Percentiles rank a stretch among this genome's conserved stretches.
phyloP scores from a whole-genome alignment of 2,797 vertebrate species.

The Denticeps clupeoides region DNA sequence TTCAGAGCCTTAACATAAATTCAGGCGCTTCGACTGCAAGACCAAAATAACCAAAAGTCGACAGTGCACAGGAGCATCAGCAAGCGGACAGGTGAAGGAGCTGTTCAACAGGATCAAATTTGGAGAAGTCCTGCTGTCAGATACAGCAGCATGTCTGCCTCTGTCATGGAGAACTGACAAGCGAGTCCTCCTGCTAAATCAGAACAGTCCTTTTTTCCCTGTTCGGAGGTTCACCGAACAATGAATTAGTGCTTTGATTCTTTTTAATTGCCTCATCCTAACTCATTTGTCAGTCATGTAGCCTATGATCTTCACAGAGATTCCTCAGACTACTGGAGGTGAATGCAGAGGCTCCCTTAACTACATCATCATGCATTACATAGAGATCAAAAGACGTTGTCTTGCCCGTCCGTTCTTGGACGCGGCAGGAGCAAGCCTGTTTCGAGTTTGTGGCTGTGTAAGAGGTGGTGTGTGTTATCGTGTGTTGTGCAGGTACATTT shows the following conservation, averaged over 20 bases:
- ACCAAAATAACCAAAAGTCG: too few relatives aligned
- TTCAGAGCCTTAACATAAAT: conserved; percentile 39
- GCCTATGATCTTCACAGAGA: conserved; percentile 12
- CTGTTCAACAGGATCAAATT: too few relatives aligned
- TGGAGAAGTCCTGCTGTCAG: too few relatives aligned
- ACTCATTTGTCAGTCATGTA: conserved; percentile 29
- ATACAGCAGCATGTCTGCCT: too few relatives aligned
- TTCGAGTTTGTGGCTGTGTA: conserved; percentile 38
- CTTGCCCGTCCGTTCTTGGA: conserved; percentile 26
- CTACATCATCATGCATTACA: conserved; percentile 47
- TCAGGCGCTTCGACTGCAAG: too few relatives aligned
- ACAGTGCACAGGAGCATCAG: too few relatives aligned
- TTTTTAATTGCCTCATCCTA: conserved; percentile 7
- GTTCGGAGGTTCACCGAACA: too few relatives aligned
- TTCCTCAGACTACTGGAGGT: conserved; percentile 21
- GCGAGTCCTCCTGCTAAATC: too few relatives aligned
- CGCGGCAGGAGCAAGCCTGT: conserved; percentile 39
- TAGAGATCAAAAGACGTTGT: conserved; percentile 38
- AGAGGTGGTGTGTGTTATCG: conserved; percentile 36
- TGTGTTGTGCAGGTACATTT: conserved; percentile 41
- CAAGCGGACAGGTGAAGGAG: too few relatives aligned
- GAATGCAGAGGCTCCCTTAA: conserved; percentile 38
- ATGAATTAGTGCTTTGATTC: too few relatives aligned
- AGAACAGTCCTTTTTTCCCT: too few relatives aligned
- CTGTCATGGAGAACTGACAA: too few relatives aligned